Percentiles rank a stretch among this genome's conserved stretches.
These are phyloP conservation scores for Eupithecia pulchellata DNA, from an alignment of 2,888 invertebrate species.

Conservation along the genomic window DNA sequence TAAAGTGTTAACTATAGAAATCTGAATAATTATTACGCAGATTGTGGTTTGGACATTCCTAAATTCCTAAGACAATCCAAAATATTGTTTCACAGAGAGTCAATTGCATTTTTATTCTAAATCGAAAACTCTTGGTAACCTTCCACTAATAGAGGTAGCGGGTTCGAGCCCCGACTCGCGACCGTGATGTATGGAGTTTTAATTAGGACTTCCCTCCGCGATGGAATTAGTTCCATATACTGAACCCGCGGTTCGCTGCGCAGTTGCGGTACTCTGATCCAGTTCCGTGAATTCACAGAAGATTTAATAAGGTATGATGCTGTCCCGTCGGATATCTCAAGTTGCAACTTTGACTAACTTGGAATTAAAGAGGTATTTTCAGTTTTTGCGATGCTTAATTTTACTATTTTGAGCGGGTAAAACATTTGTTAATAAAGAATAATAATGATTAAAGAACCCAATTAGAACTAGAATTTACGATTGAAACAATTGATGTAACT, in stretches of 20 bases:
- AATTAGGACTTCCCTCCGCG: constrained; percentile 77
- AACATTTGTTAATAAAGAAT: too few species aligned
- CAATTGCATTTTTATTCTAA: not conserved
- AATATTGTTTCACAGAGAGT: not conserved
- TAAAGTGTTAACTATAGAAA: too few species aligned
- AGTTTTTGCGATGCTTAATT: not conserved
- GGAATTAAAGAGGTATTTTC: not conserved
- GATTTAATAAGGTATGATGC: constrained; percentile 25
- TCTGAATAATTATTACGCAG: too few species aligned
- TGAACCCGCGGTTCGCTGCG: not conserved
- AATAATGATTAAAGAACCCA: too few species aligned
- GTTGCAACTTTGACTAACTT: not conserved
- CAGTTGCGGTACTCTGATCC: constrained; percentile 13
- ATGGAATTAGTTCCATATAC: constrained; percentile 28
- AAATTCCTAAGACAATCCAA: not conserved
- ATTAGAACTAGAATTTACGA: too few species aligned
- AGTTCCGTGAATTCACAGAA: constrained; percentile 6
- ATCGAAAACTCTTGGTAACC: constrained; percentile 50
- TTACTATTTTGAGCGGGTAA: not conserved
- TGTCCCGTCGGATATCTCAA: constrained; percentile 28
- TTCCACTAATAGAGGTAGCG: constrained; percentile 59
- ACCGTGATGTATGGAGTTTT: constrained; percentile 79
- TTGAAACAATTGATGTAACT: too few species aligned
- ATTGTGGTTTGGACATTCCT: too few species aligned
- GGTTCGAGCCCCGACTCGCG: constrained; percentile 52